A percentile compares a stretch with the other conserved stretches of the same genome.
phyloP scores from a whole-genome alignment of 2,888 invertebrate species.

The Auanema sp. region DNA sequence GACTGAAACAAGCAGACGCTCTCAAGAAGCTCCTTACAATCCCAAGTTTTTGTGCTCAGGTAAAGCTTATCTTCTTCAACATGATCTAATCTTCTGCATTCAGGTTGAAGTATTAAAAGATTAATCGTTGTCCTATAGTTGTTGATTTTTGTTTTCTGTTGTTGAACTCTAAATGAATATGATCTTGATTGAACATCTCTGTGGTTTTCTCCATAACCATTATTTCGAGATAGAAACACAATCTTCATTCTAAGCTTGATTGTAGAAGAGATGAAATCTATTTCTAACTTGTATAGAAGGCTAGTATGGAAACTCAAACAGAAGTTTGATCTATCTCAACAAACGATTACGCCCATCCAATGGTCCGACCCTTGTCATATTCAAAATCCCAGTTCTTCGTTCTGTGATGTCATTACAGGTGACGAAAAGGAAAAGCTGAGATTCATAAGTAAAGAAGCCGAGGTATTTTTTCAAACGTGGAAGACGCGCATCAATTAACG shows the following conservation, averaged over 20 bases:
- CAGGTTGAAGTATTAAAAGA: neutral
- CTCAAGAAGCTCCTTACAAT: conserved; percentile 14
- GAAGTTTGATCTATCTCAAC: neutral
- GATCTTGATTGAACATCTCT: neutral
- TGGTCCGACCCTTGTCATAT: neutral
- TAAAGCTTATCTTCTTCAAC: neutral
- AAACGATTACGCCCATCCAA: conserved; percentile 4
- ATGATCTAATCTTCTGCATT: neutral
- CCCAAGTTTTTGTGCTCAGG: conserved; percentile 20
- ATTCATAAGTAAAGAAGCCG: neutral
- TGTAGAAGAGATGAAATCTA: too few species aligned
- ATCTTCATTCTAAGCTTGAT: too few species aligned
- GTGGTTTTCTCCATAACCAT: neutral
- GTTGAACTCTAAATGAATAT: conserved; percentile 6
- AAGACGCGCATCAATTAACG: neutral
- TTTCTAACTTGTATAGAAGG: neutral
- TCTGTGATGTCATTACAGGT: neutral
- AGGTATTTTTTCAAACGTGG: too few species aligned
- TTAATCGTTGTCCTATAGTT: neutral
- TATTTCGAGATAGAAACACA: too few species aligned
- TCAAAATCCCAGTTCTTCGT: neutral
- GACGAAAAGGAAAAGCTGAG: neutral
- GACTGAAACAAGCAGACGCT: conserved; percentile 6
- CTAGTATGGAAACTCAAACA: neutral
- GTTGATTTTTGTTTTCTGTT: conserved; percentile 6